Evolutionary conservation across 2,113 vertebrate species (phyloP).

Genomic region (Polyodon spathula): DNA sequence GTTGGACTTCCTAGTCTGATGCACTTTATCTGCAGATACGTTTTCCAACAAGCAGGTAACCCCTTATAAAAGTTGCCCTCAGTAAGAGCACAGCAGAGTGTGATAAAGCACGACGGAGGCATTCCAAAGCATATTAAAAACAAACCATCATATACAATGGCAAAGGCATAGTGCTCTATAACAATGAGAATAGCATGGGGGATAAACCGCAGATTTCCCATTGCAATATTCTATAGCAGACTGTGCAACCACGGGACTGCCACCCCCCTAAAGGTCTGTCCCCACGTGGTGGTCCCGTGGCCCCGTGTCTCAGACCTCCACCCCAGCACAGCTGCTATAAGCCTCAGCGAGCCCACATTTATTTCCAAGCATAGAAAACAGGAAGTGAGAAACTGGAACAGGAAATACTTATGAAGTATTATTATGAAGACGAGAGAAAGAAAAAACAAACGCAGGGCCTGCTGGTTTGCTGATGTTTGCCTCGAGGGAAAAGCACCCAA

Average conservation of each 20-base stretch:
- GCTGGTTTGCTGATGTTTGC: conserved; percentile 18
- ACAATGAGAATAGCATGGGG: too few species aligned
- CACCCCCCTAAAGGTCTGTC: too few species aligned
- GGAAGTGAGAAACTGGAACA: conserved; percentile 72
- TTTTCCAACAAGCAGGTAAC: too few species aligned
- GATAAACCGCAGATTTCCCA: too few species aligned
- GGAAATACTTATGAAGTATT: conserved; percentile 70
- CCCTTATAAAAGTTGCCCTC: too few species aligned
- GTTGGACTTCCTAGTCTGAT: background rate
- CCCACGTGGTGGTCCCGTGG: background rate
- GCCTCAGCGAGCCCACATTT: conserved; percentile 46
- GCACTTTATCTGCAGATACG: too few species aligned
- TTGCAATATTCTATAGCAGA: too few species aligned
- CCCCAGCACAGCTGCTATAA: conserved; percentile 23
- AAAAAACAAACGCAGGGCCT: conserved; percentile 7
- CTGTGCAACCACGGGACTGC: too few species aligned
- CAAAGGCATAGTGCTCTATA: too few species aligned
- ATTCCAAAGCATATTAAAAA: background rate
- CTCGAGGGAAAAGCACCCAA: conserved; percentile 12
- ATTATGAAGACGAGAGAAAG: conserved; percentile 49
- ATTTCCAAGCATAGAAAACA: conserved; percentile 62
- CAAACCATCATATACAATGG: too few species aligned
- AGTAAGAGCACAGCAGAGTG: too few species aligned
- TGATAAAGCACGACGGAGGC: too few species aligned
- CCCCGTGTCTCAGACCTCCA: background rate